Conservation (phyloP, 2,797 vertebrate species). For the Chaunax sp. region DNA sequence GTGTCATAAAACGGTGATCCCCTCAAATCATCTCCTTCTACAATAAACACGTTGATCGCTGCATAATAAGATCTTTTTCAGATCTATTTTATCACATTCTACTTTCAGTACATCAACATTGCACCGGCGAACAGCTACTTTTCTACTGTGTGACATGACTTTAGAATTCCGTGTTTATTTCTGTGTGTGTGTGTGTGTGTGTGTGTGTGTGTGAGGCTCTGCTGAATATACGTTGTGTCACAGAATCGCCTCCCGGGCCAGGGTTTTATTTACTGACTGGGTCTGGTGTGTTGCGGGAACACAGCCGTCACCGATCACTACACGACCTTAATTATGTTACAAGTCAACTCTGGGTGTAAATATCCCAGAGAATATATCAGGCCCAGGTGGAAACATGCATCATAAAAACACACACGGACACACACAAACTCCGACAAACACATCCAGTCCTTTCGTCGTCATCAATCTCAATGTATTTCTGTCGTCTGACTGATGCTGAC, state of each 20-base stretch:
- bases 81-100: slow-evolving; percentile 18
- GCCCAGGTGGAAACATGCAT: slow-evolving; percentile 52
- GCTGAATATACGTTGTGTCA: slow-evolving; percentile 68
- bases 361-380: slow-evolving; percentile 70
- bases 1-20: slow-evolving; percentile 18
- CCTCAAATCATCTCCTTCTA: not conserved
- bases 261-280: slow-evolving; percentile 71
- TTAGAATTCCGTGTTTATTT: slow-evolving; percentile 17
- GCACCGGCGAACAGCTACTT: slow-evolving; percentile 22
- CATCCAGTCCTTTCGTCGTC: slow-evolving; percentile 52
- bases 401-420: slow-evolving; percentile 32
- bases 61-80: slow-evolving; percentile 7
- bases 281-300: slow-evolving; percentile 63
- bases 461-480: slow-evolving; percentile 73
- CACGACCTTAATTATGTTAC: slow-evolving; percentile 81
- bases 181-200: slow-evolving; percentile 13
- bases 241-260: slow-evolving; percentile 53
- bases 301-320: slow-evolving; percentile 72
- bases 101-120: slow-evolving; percentile 20
- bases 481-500: slow-evolving; percentile 62
- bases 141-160: slow-evolving; percentile 55
- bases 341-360: slow-evolving; percentile 78
- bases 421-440: slow-evolving; percentile 45
- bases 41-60: not conserved
- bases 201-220: slow-evolving; percentile 9